Percentiles rank a stretch among this genome's conserved stretches.
phyloP scores from a whole-genome alignment of 2,113 vertebrate species.

The Ceyx cyanopectus region DNA sequence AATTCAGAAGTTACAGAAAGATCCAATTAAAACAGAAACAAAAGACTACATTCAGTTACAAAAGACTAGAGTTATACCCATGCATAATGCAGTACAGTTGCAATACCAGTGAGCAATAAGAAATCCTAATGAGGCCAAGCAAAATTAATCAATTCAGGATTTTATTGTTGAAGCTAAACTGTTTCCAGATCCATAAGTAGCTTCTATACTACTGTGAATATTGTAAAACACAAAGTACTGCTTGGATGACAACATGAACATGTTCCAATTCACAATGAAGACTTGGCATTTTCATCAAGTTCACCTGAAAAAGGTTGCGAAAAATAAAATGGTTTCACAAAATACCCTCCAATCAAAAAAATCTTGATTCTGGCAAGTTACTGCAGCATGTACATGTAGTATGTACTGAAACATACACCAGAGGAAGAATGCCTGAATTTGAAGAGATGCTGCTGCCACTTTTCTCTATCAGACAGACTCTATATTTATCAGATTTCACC shows the following conservation, averaged over 20 bases:
- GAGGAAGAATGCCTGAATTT: background rate
- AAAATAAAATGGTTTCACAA: background rate
- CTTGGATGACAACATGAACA: accelerated
- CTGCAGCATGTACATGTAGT: too few species aligned
- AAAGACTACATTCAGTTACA: background rate
- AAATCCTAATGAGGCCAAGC: background rate
- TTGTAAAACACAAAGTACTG: background rate
- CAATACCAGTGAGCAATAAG: background rate
- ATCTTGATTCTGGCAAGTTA: background rate
- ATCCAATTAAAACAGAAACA: background rate
- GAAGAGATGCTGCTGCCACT: background rate
- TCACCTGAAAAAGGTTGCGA: background rate
- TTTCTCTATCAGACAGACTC: background rate
- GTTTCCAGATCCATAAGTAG: background rate
- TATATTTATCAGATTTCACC: background rate
- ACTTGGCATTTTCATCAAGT: background rate
- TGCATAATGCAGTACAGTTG: background rate
- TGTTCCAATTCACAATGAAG: background rate
- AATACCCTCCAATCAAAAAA: background rate
- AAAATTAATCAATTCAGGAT: background rate
- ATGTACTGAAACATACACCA: accelerated
- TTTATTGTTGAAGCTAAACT: background rate
- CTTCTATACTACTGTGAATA: too few species aligned
- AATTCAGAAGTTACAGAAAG: slow-evolving; percentile 22
- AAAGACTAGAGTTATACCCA: background rate